Base-by-base conservation (phyloP, 1,140 invertebrate species). In the Drosophila rufa region DNA sequence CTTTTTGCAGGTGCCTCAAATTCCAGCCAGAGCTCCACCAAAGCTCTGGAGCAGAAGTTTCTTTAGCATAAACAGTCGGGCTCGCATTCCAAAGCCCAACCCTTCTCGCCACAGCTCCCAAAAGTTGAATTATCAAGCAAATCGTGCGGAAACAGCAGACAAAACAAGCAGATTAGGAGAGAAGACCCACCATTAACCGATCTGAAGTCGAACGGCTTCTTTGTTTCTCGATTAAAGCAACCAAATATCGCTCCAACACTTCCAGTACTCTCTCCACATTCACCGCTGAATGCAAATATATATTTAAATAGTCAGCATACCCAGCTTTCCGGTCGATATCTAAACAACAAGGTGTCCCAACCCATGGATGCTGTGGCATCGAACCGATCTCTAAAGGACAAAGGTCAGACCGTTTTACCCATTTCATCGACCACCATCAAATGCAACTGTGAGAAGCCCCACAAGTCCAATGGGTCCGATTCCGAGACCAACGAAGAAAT, bases 41-140 rank as follows among this genome's bases (percentile, higher is more conserved):
- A 96, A 94, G 96, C 96, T 73, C 95, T 95, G 46, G 96, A 95
- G 51, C 96, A 96, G 92, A 96, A 96, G 94, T 94, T 97, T 92
- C 96, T 97, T 94, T 97, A 96, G 95, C 95, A 94, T 94, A 94
- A 94, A 94, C 94, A 94, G 92, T 93, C 93, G 94, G 95, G 94
- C 91, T 82, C 57, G 38, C 33, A 45, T 47, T 68, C 69, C 19
- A 69, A 57, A 67, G 70, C 77, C 85, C 69, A 75, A 71, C 58
- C 67, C 60, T 61, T 67, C 47, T 66, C 58, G 43, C 60, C 77
- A 25, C 61, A 78, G 33, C 55, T 53, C 65, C 64, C 74, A 60
- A 80, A 69, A 69, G 64, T 53, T 30, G 64, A 66, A 67, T 57
- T 58, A 65, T 69, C 58, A 48, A 89, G 19, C 12, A 70, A 80